Conservation (phyloP, 2,113 vertebrate genomes). For the Vicugna pacos region DNA sequence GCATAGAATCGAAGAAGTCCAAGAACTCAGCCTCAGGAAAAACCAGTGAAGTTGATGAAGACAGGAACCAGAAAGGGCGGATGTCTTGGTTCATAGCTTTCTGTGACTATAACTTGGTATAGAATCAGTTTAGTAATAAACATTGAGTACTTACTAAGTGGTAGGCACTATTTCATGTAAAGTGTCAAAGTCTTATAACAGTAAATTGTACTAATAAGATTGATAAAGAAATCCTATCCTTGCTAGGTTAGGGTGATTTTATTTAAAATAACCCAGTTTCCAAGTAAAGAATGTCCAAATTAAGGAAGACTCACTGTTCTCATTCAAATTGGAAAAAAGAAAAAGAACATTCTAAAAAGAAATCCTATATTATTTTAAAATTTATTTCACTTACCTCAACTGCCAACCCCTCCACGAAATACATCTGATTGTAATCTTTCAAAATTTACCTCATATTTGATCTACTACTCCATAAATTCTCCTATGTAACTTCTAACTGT, state of each 20-base stretch:
- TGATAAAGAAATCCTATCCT: background rate
- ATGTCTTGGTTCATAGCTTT: background rate
- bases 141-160: background rate
- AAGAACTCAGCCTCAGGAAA: background rate
- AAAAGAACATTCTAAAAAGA: background rate
- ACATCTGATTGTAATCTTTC: background rate
- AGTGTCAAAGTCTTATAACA: background rate
- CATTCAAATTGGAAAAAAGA: background rate
- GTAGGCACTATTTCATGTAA: background rate
- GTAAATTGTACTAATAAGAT: background rate
- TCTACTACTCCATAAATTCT: background rate
- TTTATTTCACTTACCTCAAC: background rate
- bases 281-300: background rate
- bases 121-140: background rate
- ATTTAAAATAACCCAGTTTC: background rate
- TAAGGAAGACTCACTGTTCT: background rate
- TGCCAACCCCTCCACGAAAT: background rate
- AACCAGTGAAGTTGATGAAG: background rate
- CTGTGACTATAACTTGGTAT: background rate
- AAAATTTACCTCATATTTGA: background rate
- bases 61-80: background rate
- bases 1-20: background rate
- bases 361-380: background rate
- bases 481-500: background rate
- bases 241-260: background rate